Conservation (phyloP, 2,113 vertebrate species). For the human region DNA sequence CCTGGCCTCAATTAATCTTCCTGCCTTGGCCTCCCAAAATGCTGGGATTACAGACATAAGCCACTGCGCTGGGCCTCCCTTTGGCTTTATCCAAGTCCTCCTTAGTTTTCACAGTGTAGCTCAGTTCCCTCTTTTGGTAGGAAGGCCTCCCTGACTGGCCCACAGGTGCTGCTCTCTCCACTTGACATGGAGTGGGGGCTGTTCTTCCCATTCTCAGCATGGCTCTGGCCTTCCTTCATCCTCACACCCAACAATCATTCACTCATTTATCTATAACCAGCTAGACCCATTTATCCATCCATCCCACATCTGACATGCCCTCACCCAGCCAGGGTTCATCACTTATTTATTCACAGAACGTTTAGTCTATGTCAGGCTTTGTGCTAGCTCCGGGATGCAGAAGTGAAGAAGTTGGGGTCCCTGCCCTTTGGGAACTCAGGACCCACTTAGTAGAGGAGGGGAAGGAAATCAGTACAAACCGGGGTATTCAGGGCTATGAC, state of each 20-base stretch:
- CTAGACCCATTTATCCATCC: background rate
- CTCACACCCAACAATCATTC: background rate
- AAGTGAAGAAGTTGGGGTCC: background rate
- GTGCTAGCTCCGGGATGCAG: background rate
- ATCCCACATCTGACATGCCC: background rate
- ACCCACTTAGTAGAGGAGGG: background rate
- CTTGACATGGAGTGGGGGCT: background rate
- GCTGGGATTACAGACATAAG: background rate
- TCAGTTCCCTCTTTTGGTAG: no score
- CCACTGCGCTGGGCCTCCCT: no score
- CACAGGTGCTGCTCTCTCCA: background rate
- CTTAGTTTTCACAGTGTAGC: background rate
- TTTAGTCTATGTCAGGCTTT: no score
- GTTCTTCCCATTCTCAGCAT: no score
- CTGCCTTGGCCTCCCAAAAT: background rate
- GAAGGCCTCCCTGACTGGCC: background rate
- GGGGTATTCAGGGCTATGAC: fast-evolving
- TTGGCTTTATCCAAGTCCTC: background rate
- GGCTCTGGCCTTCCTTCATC: background rate
- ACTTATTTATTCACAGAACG: background rate
- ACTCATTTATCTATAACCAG: background rate
- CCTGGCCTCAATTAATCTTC: background rate
- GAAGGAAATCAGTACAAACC: background rate
- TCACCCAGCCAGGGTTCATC: background rate
- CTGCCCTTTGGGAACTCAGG: background rate